Conservation (phyloP, 1,140 invertebrate genomes). For the Heliconius himera region DNA sequence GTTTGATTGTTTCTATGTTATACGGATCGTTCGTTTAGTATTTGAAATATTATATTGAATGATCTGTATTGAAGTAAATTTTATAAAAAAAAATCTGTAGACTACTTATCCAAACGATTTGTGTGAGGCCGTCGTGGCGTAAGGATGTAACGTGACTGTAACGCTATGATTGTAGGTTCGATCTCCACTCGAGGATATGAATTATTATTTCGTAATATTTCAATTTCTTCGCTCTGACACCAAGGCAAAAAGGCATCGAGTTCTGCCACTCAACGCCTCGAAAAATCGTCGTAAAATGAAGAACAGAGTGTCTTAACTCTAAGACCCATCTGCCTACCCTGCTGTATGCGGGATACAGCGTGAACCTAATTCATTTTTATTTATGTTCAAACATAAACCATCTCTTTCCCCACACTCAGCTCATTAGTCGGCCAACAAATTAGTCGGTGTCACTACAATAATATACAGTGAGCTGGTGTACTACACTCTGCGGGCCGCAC, state of each 20-base stretch:
- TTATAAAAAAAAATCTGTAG: background rate
- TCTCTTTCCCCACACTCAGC: conserved; percentile 70
- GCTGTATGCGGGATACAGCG: too few species aligned
- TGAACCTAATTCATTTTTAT: too few species aligned
- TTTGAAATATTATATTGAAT: conserved; percentile 8
- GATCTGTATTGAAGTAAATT: background rate
- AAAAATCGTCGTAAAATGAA: too few species aligned
- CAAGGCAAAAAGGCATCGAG: too few species aligned
- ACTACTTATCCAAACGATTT: conserved; percentile 41
- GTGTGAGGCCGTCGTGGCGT: background rate
- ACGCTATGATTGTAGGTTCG: too few species aligned
- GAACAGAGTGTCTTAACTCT: too few species aligned
- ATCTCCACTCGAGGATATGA: too few species aligned
- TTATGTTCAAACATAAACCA: conserved; percentile 59
- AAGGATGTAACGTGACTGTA: too few species aligned
- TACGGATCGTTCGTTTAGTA: background rate
- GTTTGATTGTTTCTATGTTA: background rate
- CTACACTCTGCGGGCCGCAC: conserved; percentile 50
- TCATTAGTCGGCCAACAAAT: conserved; percentile 79
- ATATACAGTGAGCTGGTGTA: conserved; percentile 76
- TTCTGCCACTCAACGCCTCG: too few species aligned
- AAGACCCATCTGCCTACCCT: too few species aligned
- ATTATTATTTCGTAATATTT: too few species aligned
- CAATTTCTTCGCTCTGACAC: too few species aligned
- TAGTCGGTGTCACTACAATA: conserved; percentile 81